A percentile compares a stretch with the other conserved stretches of the same genome.
Evolutionary conservation across 2,888 invertebrate species (phyloP).

Genomic region (Opisthograptis luteolata): DNA sequence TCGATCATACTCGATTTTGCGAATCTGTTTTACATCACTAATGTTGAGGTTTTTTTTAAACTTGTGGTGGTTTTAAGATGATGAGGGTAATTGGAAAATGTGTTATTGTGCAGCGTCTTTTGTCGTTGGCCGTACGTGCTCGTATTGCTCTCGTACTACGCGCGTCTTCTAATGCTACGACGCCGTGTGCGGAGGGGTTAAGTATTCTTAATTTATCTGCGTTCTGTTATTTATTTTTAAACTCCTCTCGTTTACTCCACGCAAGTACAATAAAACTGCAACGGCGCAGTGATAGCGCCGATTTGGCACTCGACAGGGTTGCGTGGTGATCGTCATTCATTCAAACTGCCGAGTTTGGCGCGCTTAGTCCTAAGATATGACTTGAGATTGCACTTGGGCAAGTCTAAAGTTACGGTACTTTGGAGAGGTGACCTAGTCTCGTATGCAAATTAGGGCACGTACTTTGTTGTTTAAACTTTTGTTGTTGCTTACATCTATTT

Average conservation of each 20-base stretch:
- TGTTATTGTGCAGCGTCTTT: too few relatives aligned
- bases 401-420: conserved; percentile 14
- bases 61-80: too few relatives aligned
- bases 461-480: not conserved
- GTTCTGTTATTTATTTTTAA: conserved; percentile 14
- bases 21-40: too few relatives aligned
- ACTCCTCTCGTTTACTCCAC: conserved; percentile 14
- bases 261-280: conserved; percentile 25
- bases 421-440: not conserved
- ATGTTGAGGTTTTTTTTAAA: too few relatives aligned
- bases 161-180: too few relatives aligned
- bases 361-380: conserved; percentile 16
- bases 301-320: conserved; percentile 15
- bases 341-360: conserved; percentile 12
- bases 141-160: too few relatives aligned
- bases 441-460: conserved; percentile 6
- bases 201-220: too few relatives aligned
- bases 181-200: too few relatives aligned
- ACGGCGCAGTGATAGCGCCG: conserved; percentile 17
- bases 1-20: too few relatives aligned
- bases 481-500: not conserved
- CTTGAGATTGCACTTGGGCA: conserved; percentile 8
- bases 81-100: too few relatives aligned
- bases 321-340: conserved; percentile 21
- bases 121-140: too few relatives aligned